These are phyloP conservation scores for Hormiphora californensis DNA, from an alignment of 37 sponge, comb jelly and placozoan genomes.

Conservation along the genomic window DNA sequence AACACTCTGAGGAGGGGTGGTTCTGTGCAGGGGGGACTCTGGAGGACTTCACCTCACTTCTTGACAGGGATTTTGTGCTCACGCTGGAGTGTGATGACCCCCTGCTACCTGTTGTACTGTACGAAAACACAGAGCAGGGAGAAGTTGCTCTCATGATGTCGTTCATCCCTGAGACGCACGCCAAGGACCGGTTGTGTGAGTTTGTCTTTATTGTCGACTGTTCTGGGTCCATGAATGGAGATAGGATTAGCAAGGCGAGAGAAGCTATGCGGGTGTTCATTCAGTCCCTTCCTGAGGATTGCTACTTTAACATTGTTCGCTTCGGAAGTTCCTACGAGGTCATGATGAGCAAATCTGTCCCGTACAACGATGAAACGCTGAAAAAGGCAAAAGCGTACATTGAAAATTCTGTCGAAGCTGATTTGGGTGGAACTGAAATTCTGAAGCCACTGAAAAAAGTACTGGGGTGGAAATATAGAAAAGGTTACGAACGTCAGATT, in stretches of 20 bases:
- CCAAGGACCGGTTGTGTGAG: slow-evolving; percentile 52
- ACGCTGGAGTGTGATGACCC: not conserved
- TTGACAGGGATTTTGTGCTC: slow-evolving; percentile 47
- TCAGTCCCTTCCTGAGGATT: slow-evolving; percentile 65
- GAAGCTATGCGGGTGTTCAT: slow-evolving; percentile 63
- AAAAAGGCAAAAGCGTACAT: slow-evolving; percentile 62
- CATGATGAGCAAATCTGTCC: slow-evolving; percentile 49
- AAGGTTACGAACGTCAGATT: slow-evolving; percentile 60
- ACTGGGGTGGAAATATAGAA: slow-evolving; percentile 34
- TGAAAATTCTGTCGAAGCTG: slow-evolving; percentile 64
- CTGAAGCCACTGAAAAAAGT: slow-evolving; percentile 67
- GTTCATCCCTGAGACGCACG: not conserved
- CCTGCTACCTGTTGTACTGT: not conserved
- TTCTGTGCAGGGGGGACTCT: not conserved
- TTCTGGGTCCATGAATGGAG: slow-evolving; percentile 76
- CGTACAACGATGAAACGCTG: slow-evolving; percentile 58
- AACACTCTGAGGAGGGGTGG: not conserved
- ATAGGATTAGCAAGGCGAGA: slow-evolving; percentile 59
- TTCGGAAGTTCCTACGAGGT: slow-evolving; percentile 68
- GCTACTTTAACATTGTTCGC: slow-evolving; percentile 74
- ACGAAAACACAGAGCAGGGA: not conserved
- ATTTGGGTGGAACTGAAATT: slow-evolving; percentile 77
- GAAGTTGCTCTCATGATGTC: not conserved
- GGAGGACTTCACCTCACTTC: not conserved
- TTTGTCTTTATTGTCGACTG: slow-evolving; percentile 80